These are phyloP conservation scores for Stomorhina lunata DNA, from an alignment of 2,888 invertebrate genomes.

Conservation along the genomic window DNA sequence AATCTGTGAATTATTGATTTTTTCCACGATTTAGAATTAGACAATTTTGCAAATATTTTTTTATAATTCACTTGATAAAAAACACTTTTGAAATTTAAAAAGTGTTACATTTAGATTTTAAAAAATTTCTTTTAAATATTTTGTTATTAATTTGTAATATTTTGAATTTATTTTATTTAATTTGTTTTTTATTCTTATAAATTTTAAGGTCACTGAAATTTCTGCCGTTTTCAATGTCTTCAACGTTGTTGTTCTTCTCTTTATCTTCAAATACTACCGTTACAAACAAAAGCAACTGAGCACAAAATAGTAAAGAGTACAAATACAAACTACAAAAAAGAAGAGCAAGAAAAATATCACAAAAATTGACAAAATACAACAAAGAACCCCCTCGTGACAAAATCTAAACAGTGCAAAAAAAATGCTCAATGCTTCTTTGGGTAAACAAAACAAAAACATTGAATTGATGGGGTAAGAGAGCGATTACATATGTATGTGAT, in stretches of 20 bases:
- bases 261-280: slow-evolving; percentile 38
- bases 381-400: slow-evolving; percentile 9
- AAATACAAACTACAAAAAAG: neutral
- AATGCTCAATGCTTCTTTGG: neutral
- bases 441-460: slow-evolving; percentile 26
- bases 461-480: neutral
- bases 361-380: slow-evolving; percentile 14
- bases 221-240: slow-evolving; percentile 41
- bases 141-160: neutral
- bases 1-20: slow-evolving; percentile 53
- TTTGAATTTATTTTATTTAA: neutral
- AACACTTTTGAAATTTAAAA: neutral
- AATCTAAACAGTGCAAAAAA: neutral
- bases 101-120: neutral
- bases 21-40: slow-evolving; percentile 3
- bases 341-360: neutral
- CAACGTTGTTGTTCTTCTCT: slow-evolving; percentile 29
- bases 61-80: neutral
- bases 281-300: slow-evolving; percentile 22
- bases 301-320: no score
- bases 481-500: no score
- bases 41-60: neutral
- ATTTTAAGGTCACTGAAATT: slow-evolving; percentile 51
- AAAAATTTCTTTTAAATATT: neutral
- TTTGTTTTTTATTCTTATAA: slow-evolving; percentile 16